Conservation (phyloP, 1,140 invertebrate genomes). For the Drosophila orena region DNA sequence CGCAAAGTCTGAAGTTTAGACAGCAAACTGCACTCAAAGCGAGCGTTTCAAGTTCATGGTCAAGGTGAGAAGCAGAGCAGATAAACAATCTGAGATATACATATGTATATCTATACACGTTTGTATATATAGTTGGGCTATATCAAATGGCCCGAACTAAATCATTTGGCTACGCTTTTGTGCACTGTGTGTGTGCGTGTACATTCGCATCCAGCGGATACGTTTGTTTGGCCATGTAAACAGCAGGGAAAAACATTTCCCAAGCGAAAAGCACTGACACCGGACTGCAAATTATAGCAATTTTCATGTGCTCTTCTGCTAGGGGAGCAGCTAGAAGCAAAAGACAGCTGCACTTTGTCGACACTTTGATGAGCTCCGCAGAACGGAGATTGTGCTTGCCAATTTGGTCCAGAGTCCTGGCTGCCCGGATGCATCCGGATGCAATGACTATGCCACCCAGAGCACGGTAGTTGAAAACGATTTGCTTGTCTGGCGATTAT, state of each 20-base stretch:
- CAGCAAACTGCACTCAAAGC: constrained; percentile 19
- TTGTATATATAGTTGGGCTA: not conserved
- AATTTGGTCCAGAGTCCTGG: constrained; percentile 42
- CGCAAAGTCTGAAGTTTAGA: not conserved
- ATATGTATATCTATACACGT: too few relatives aligned
- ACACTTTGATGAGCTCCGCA: constrained; percentile 68
- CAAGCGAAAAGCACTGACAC: constrained; percentile 57
- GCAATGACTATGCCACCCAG: constrained; percentile 52
- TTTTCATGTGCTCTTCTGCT: constrained; percentile 35
- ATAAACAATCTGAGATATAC: constrained; percentile 1
- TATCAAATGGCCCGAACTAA: constrained; percentile 48
- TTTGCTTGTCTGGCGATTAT: constrained; percentile 62
- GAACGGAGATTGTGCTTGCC: constrained; percentile 6
- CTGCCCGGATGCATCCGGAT: not conserved
- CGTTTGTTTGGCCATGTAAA: constrained; percentile 54
- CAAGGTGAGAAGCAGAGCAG: constrained; percentile 59
- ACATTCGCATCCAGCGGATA: constrained; percentile 46
- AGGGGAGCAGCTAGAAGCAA: constrained; percentile 3
- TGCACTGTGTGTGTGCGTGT: constrained; percentile 29
- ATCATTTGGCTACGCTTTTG: constrained; percentile 53
- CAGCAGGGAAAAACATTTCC: constrained; percentile 55
- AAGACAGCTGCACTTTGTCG: constrained; percentile 64
- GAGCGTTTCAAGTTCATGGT: constrained; percentile 57
- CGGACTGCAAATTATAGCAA: constrained; percentile 69
- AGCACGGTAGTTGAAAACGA: constrained; percentile 58